These are phyloP conservation scores for Crossocerus cetratus DNA, from an alignment of 2,888 invertebrate genomes.

Conservation along the genomic window DNA sequence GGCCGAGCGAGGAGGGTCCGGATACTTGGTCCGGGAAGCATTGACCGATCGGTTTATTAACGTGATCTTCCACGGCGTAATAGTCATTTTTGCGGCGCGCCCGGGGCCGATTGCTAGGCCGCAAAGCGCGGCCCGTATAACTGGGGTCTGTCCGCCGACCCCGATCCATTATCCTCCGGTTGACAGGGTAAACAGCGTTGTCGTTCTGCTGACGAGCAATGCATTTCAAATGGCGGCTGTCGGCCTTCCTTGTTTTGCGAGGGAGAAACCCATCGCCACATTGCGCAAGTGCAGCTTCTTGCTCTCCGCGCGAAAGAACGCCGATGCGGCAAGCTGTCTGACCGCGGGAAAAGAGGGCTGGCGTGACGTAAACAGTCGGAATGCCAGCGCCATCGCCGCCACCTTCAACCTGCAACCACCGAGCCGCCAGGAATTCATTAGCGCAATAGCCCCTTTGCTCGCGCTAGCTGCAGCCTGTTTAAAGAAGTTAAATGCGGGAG, in stretches of 20 bases:
- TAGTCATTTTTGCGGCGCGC: conserved; percentile 57
- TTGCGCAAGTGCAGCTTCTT: too few species aligned
- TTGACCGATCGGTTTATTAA: conserved; percentile 72
- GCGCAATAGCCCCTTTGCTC: conserved; percentile 32
- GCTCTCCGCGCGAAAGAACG: too few species aligned
- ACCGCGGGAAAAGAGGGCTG: neutral
- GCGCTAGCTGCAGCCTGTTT: conserved; percentile 31
- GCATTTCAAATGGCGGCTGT: conserved; percentile 71
- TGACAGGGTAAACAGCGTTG: conserved; percentile 71
- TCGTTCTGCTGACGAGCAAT: conserved; percentile 68
- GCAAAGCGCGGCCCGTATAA: conserved; percentile 13
- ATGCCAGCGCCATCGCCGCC: conserved; percentile 16
- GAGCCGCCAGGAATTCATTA: conserved; percentile 54
- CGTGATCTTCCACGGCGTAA: conserved; percentile 56
- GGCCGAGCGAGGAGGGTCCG: conserved; percentile 33
- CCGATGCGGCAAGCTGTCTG: neutral
- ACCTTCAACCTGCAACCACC: conserved; percentile 14
- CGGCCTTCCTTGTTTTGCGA: conserved; percentile 15
- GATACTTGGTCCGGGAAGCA: conserved; percentile 49
- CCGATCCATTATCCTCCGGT: conserved; percentile 70
- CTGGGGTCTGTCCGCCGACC: conserved; percentile 55
- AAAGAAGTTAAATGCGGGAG: conserved; percentile 51
- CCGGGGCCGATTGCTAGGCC: conserved; percentile 1
- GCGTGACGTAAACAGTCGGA: conserved; percentile 44
- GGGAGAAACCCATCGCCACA: neutral